Base-by-base conservation (phyloP, 2,888 invertebrate species). In the Tinea trinotella region DNA sequence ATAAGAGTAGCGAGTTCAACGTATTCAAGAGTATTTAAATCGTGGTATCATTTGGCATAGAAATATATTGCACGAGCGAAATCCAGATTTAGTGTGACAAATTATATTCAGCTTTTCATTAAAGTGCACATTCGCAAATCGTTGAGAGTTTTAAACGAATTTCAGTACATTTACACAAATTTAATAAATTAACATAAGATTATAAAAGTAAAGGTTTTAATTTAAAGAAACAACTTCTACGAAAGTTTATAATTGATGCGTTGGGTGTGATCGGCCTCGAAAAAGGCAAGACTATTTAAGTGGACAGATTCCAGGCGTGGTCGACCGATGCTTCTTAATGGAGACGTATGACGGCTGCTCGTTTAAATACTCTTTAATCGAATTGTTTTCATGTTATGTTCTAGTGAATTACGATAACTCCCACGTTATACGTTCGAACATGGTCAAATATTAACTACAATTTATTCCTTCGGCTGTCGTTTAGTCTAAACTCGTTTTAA, bases 1-100 rank as follows among this genome's bases (percentile, higher is more conserved):
- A 82, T 84, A 84, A 77, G 70, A 76, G 72, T 71, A 64, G 69
- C 66, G 84, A 77, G 85, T 84, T 84, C 85, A 84, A 80, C 79
- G 85, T 74, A 77, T 78, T 74, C 70, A 59, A 66, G 52, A 54
- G 52, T 64, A 74, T 78, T 76, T 71, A 70, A 73, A 77, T 74
- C 71, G 62, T 64, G 63, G 67, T 68, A 71, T 71, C 71, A 71
- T 66, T 69, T 65, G 65, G 59, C 66, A 40, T 40, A 17, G 53
- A 55, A 30, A 35, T 55, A 54, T 35, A 57, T 63, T 65, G 64
- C 64, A 66, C 64, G 64, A 65, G 65, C 66, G 62, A 64, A 64
- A 63, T 61, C 61, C 57, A 58, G 62, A 68, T 67, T 64, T 65
- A 67, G 65, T 61, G 63, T 62, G 60, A 59, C 65, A 62, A 62